Evolutionary conservation across 2,113 vertebrate genomes (phyloP).

Genomic region (Hemicordylus capensis): DNA sequence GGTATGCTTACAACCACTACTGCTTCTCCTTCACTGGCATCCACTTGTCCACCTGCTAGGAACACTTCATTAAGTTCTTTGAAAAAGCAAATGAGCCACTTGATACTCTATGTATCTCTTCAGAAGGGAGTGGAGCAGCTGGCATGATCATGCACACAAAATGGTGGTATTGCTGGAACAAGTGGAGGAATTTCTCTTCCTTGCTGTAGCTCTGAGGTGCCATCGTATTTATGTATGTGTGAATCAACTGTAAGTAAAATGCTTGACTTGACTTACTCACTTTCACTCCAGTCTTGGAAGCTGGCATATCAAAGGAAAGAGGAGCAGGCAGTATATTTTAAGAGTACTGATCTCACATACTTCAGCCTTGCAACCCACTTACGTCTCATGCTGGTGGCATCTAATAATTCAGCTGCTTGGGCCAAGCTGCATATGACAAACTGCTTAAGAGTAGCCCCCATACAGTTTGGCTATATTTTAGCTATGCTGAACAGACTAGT

Average conservation of each 20-base stretch:
- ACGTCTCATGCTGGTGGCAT: too few relatives aligned
- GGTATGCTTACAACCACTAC: too few relatives aligned
- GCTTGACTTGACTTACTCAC: neutral
- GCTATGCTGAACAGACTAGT: too few relatives aligned
- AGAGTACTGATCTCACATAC: too few relatives aligned
- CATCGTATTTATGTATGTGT: neutral
- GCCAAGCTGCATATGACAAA: too few relatives aligned
- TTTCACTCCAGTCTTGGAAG: neutral
- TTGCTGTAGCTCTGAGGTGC: neutral
- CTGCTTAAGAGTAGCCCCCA: too few relatives aligned
- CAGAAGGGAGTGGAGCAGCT: neutral
- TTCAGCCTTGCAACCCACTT: too few relatives aligned
- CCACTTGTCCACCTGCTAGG: too few relatives aligned
- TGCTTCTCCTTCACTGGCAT: too few relatives aligned
- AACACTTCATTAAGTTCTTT: neutral
- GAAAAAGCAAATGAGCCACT: neutral
- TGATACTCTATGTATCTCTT: neutral
- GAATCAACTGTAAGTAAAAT: neutral
- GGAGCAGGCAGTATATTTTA: too few relatives aligned
- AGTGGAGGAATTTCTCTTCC: neutral
- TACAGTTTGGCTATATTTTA: too few relatives aligned
- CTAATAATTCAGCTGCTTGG: too few relatives aligned
- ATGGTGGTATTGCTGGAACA: neutral
- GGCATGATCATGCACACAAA: neutral
- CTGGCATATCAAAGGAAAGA: neutral